These are phyloP conservation scores for Propithecus coquereli DNA, from an alignment of 2,113 vertebrate species.

Conservation along the genomic window DNA sequence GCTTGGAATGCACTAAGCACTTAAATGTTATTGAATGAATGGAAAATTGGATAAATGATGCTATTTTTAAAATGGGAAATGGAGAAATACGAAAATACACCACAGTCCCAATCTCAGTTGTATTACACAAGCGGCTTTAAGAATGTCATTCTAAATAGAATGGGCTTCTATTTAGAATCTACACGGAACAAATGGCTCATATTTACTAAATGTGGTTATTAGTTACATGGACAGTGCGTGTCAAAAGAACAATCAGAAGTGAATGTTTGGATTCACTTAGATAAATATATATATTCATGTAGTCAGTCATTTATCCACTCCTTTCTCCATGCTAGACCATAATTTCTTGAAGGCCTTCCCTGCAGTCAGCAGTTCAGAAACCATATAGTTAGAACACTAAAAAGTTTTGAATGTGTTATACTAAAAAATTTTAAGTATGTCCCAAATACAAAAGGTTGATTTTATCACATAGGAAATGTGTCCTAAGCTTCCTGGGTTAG, in stretches of 20 bases:
- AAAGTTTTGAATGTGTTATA: too few species aligned
- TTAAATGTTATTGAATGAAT: neutral
- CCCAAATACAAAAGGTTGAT: neutral
- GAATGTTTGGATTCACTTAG: neutral
- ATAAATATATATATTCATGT: neutral
- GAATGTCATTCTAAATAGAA: neutral
- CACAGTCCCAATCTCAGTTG: neutral
- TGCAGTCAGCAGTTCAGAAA: neutral
- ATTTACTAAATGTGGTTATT: neutral
- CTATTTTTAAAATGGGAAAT: neutral
- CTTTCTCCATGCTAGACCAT: rapidly evolving
- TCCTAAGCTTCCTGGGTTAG: neutral
- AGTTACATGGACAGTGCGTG: neutral
- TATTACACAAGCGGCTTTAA: neutral
- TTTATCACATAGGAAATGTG: neutral
- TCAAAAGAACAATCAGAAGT: neutral
- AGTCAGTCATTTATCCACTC: neutral
- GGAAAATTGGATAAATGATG: neutral
- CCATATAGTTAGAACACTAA: neutral
- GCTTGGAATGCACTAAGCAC: neutral
- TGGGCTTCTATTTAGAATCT: too few species aligned
- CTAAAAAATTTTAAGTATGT: neutral
- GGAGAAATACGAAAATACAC: neutral
- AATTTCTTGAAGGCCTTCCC: neutral
- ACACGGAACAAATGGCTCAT: neutral